Percentiles rank a stretch among this genome's conserved stretches.
phyloP scores from a whole-genome alignment of 2,888 invertebrate species.

The Leptopilina syphax region DNA sequence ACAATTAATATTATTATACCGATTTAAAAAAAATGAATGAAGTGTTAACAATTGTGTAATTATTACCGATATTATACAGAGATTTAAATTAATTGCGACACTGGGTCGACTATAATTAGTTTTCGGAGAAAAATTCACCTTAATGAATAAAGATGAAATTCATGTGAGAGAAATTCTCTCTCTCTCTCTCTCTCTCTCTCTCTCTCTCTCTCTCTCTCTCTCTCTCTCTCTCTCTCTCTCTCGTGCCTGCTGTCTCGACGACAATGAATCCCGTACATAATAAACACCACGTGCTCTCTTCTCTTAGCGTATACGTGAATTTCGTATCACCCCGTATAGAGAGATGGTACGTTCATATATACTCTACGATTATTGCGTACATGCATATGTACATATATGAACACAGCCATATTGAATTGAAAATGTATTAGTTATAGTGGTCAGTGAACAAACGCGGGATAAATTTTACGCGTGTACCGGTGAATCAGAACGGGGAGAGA shows the following conservation, averaged over 20 bases:
- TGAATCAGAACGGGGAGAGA: constrained; percentile 44
- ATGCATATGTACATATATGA: neutral
- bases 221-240: neutral
- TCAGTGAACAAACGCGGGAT: constrained; percentile 9
- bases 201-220: too few species aligned
- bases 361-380: neutral
- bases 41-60: too few species aligned
- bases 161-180: neutral
- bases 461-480: constrained; percentile 21
- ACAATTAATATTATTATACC: too few species aligned
- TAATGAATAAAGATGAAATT: constrained; percentile 11
- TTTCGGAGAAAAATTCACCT: neutral
- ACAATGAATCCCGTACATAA: constrained; percentile 11
- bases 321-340: constrained; percentile 29
- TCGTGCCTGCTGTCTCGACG: neutral
- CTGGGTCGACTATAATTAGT: neutral
- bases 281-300: neutral
- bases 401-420: neutral
- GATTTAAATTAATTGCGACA: too few species aligned
- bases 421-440: neutral
- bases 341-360: neutral
- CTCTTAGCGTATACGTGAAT: constrained; percentile 5
- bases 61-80: too few species aligned
- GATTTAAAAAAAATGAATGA: too few species aligned
- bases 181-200: too few species aligned